Evolutionary conservation across 2,888 invertebrate genomes (phyloP), one percentile per base, ranked within the genome.

Genomic region (Galeruca laticollis): DNA sequence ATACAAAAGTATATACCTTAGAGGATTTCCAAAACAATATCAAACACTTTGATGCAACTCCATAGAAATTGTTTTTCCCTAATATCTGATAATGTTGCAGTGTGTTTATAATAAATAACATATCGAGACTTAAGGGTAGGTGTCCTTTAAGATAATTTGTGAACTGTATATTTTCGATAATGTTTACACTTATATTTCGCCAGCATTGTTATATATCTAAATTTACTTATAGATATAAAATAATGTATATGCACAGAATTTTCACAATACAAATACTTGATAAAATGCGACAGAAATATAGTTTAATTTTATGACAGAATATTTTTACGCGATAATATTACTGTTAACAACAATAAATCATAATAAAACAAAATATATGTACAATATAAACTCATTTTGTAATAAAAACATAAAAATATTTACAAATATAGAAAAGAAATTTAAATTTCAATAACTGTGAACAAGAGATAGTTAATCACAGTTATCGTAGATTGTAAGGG

Each of bases 381-480:
- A 57, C 56, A 57, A 2, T 31, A 57, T 57, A 57, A 57, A 57
- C 56, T 57, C 56, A 57, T 31, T 18, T 31, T 18, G 35, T 35
- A 57, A 18, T 57, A 57, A 57, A 57, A 57, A 57, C 56, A 33
- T 57, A 57, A 57, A 52, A 57, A 57, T 57, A 57, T 57, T 31
- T 57, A 57, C 56, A 57, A n/a, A 47, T 40, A 2, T n/a, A 47
- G 47, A 47, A 47, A 47, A 47, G 47, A 15, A 47, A 47, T 47
- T 47, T 18, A 18, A 47, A 47, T 47, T 47, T 47, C 43, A 47
- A 47, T 47, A 47, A 47, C 47, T 47, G 47, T 47, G 47, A 47
- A 47, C 47, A 47, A 18, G 15, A 47, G 47, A 47, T 47, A 15
- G 2, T 43, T 15, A 43, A 43, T 43, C 43, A 43, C n/a, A n/a